A percentile compares a stretch with the other conserved stretches of the same genome.
Conservation (phyloP, 53 echinoderm and acorn worm genomes). For the Zoroaster sp. region DNA sequence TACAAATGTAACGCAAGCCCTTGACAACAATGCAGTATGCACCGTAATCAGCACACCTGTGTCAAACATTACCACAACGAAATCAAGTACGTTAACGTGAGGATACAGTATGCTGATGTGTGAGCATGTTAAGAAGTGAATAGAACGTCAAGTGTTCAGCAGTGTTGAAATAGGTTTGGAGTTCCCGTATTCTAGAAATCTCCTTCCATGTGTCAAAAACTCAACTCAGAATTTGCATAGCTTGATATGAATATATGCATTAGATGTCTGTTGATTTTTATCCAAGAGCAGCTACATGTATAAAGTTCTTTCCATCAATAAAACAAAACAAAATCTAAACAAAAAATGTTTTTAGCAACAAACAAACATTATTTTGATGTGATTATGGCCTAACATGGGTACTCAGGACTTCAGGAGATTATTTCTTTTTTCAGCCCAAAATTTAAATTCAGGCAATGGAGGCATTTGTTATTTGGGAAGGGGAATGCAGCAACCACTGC, state of each 20-base stretch:
- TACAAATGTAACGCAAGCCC: slow-evolving; percentile 12
- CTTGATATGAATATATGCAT: neutral
- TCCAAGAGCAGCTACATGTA: slow-evolving; percentile 35
- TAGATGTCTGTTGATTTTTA: neutral
- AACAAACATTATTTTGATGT: neutral
- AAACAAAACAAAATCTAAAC: no score
- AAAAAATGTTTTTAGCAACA: no score
- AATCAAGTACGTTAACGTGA: slow-evolving; percentile 30
- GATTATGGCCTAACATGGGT: no score
- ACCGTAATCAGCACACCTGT: neutral
- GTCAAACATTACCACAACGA: slow-evolving; percentile 13
- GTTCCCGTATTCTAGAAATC: neutral
- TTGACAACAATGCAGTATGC: neutral
- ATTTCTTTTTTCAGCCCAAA: no score
- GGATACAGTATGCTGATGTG: neutral
- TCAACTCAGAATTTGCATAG: neutral
- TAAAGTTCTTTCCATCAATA: neutral
- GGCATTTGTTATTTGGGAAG: no score
- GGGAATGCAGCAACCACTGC: no score
- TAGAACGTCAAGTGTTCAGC: neutral
- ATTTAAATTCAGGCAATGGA: no score
- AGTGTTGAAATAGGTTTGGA: neutral
- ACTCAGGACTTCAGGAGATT: no score
- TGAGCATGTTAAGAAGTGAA: neutral
- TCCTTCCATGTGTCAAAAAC: neutral